Conservation (phyloP, 1,140 invertebrate species). For the Sarcophaga peregrina region DNA sequence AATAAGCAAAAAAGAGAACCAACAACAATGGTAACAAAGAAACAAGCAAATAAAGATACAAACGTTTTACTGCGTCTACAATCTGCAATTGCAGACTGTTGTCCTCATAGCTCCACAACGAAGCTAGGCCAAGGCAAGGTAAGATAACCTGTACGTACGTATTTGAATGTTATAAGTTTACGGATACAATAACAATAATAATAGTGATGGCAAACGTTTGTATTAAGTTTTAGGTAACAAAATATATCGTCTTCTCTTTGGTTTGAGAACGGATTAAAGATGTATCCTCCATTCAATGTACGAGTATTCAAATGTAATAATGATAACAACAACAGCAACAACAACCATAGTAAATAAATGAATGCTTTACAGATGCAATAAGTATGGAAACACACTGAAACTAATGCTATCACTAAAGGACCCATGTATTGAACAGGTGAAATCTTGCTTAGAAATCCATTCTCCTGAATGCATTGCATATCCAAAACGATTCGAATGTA, state of each 20-base stretch:
- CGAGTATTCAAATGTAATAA: background rate
- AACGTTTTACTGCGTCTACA: no score
- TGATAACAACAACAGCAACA: background rate
- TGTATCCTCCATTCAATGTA: background rate
- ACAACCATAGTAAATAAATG: background rate
- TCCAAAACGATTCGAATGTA: no score
- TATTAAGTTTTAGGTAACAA: slow-evolving; percentile 35
- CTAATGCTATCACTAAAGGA: background rate
- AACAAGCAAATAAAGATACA: no score
- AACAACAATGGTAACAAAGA: background rate
- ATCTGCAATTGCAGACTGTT: no score
- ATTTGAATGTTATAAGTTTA: no score
- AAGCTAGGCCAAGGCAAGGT: no score
- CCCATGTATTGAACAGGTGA: background rate
- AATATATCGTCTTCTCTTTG: background rate
- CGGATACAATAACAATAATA: no score
- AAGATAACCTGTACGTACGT: no score
- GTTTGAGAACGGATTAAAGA: slow-evolving; percentile 36
- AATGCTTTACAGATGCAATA: background rate
- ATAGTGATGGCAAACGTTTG: background rate
- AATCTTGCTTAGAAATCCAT: no score
- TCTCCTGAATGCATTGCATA: no score
- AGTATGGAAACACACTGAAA: background rate
- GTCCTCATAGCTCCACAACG: no score
- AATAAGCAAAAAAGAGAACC: background rate